Base-by-base conservation (phyloP, 2,888 invertebrate genomes). In the Calameuta pallipes region DNA sequence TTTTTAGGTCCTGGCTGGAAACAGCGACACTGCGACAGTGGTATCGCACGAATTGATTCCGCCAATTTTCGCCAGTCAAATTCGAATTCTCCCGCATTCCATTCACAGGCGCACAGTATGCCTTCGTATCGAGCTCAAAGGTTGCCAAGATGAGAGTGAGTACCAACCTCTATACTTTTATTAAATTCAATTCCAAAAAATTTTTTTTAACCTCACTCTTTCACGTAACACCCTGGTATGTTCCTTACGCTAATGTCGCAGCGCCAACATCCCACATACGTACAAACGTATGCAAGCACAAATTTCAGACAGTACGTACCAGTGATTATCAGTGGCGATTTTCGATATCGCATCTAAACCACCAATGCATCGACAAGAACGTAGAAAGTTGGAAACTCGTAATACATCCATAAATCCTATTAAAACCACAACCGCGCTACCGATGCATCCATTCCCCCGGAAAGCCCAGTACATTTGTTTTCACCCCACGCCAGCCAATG, bases 81-180 rank as follows among this genome's bases (percentile, higher is more conserved):
- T 96, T 75, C 93, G 96, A 75, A 93, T 96, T 81, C 92, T 96
- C 78, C 96, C 96, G 1, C 95, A 95, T 92, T 95, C 95, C 85
- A 93, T 94, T 69, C 94, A 95, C 87, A 92, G 94, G 23, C 93
- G 96, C 80, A 96, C 95, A 4, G 95, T 96, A 78, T 96, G 96
- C 90, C 93, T 96, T 87, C 92, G 96, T 76, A 93, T 96, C 80
- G 96, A 96, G 90, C 91, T 96, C 75, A 94, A 94, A 84, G 96
- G 96, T 74, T 96, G 96, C 90, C 92, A 92, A 37, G 95, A 95
- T 89, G 93, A 93, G 88, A 95, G 95, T 95, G 90, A 93, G 93
- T 90, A 84, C 56, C 34, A n/a, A 71, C 71, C 56, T 23, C 23
- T 9, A 56, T 23, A 56, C 6, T 9, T 23, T 56, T 23, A 9